Conservation (phyloP, 2,113 vertebrate genomes). For the Oreochromis aureus region DNA sequence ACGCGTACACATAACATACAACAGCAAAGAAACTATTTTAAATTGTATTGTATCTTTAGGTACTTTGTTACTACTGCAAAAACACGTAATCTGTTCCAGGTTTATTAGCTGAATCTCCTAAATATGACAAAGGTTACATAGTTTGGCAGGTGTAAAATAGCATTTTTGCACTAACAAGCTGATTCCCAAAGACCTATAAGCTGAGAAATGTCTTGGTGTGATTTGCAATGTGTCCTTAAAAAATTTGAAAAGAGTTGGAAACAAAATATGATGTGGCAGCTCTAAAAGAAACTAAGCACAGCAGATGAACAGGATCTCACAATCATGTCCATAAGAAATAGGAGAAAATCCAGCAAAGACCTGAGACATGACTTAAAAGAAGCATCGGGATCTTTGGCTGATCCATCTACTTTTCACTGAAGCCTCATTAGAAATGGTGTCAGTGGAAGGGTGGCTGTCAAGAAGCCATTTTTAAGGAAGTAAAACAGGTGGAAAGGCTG, state of each 20-base stretch:
- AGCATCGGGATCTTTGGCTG: not conserved
- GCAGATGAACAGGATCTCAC: not conserved
- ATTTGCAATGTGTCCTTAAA: not conserved
- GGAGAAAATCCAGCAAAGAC: not conserved
- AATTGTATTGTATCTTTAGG: not conserved
- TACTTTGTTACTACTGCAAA: not conserved
- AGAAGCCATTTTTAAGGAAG: not conserved
- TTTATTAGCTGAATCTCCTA: not conserved
- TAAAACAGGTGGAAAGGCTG: rapidly evolving
- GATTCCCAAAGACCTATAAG: not conserved
- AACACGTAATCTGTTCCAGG: not conserved
- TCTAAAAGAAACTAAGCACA: not conserved
- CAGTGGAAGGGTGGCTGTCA: not conserved
- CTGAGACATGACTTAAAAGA: not conserved
- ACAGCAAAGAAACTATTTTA: not conserved
- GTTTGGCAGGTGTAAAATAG: not conserved
- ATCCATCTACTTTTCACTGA: not conserved
- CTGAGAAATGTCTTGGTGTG: not conserved
- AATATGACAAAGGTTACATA: not conserved
- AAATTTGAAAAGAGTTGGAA: too few species aligned
- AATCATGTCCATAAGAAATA: not conserved
- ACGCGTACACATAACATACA: not conserved
- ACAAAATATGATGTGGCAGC: not conserved
- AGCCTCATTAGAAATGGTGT: not conserved
- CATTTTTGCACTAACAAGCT: not conserved